phyloP scores from a whole-genome alignment of 2,888 invertebrate species.

The Drosophila ezoana region DNA sequence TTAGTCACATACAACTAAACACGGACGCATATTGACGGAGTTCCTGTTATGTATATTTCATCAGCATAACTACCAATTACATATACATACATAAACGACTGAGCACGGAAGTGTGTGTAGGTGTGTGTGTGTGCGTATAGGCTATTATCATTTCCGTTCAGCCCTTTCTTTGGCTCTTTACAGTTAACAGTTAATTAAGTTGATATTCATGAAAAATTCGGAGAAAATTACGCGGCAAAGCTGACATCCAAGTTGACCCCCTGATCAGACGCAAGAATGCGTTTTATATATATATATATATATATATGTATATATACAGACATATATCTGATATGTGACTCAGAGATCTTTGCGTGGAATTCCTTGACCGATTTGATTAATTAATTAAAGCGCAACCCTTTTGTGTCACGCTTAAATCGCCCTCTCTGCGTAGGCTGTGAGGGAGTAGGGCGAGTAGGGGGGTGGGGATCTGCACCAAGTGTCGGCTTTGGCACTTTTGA shows the following conservation, averaged over 20 bases:
- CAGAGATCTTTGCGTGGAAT: conserved; percentile 47
- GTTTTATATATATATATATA: background rate
- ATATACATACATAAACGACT: background rate
- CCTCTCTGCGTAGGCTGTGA: background rate
- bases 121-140: conserved; percentile 37
- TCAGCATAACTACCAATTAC: conserved; percentile 69
- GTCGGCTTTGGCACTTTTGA: conserved; percentile 73
- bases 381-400: conserved; percentile 79
- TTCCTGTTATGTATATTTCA: conserved; percentile 70
- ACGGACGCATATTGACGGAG: conserved; percentile 52
- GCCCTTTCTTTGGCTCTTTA: conserved; percentile 40
- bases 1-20: conserved; percentile 61
- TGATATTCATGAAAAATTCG: conserved; percentile 72
- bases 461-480: conserved; percentile 33
- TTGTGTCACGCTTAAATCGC: conserved; percentile 43
- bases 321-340: conserved; percentile 30
- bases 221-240: conserved; percentile 56
- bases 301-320: background rate
- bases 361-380: conserved; percentile 78
- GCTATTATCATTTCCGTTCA: conserved; percentile 61
- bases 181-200: conserved; percentile 76
- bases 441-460: too few species aligned
- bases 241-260: conserved; percentile 65
- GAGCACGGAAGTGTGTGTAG: conserved; percentile 1
- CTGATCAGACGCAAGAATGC: conserved; percentile 46